These are phyloP conservation scores for Aspidiotus rigidus DNA, from an alignment of 2,888 invertebrate genomes.

Conservation along the genomic window DNA sequence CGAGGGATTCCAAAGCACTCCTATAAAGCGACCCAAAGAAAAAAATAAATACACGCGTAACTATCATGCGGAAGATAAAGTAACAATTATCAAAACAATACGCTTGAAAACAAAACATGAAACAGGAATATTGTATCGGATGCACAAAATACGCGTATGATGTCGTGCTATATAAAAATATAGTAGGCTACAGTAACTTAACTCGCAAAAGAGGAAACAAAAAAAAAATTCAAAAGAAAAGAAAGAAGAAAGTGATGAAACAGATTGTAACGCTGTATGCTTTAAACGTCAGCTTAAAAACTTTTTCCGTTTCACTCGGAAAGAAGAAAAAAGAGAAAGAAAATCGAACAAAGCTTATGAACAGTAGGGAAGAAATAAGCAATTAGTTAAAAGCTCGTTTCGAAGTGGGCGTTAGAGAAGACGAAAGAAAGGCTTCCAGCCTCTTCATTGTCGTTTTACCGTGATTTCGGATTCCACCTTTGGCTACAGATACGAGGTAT, in stretches of 20 bases:
- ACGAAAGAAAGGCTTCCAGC: neutral
- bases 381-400: slow-evolving; percentile 24
- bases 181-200: neutral
- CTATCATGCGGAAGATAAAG: too few species aligned
- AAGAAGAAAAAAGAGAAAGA: neutral
- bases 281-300: slow-evolving; percentile 2
- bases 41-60: too few species aligned
- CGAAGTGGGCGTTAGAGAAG: slow-evolving; percentile 8
- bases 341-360: slow-evolving; percentile 16
- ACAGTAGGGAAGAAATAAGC: slow-evolving; percentile 21
- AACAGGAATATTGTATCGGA: too few species aligned
- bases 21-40: too few species aligned
- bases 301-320: neutral
- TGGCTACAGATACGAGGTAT: too few species aligned
- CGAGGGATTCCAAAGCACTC: too few species aligned
- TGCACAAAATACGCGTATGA: too few species aligned
- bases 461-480: too few species aligned
- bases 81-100: too few species aligned
- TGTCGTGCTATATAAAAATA: too few species aligned
- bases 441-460: neutral
- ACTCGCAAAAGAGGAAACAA: neutral
- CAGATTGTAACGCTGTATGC: neutral
- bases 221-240: neutral
- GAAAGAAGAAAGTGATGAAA: neutral
- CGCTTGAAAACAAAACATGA: too few species aligned